Evolutionary conservation across 2,113 vertebrate species (phyloP).

Genomic region (Cavia aperea): DNA sequence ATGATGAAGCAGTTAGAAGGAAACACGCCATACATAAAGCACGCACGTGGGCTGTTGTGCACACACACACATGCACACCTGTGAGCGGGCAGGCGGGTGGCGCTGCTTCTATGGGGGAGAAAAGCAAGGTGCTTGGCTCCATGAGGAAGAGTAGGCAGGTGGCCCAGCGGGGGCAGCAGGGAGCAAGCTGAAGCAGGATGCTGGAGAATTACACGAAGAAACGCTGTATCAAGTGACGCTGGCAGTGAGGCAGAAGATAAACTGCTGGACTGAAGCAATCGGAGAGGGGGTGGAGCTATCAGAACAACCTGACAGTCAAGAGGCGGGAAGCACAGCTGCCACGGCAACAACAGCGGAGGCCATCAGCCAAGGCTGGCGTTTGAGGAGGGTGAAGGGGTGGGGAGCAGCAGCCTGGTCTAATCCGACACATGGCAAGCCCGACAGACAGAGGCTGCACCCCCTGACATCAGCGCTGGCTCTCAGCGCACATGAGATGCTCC

Average conservation of each 20-base stretch:
- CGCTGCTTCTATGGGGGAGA: rapidly evolving
- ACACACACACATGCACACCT: not conserved
- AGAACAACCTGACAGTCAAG: not conserved
- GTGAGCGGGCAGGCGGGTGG: no score
- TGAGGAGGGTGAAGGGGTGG: not conserved
- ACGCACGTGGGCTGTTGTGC: not conserved
- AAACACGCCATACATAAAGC: not conserved
- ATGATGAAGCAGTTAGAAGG: rapidly evolving
- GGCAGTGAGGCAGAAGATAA: not conserved
- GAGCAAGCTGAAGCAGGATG: not conserved
- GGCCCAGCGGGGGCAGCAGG: not conserved
- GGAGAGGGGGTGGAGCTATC: not conserved
- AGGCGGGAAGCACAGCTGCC: not conserved
- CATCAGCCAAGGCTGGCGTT: not conserved
- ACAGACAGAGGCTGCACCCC: rapidly evolving
- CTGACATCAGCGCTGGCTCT: rapidly evolving
- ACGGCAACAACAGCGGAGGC: not conserved
- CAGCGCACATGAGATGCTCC: not conserved
- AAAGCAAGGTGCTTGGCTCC: rapidly evolving
- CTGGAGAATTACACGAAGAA: not conserved
- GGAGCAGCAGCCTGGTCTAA: not conserved
- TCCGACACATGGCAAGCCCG: not conserved
- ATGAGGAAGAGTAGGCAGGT: not conserved
- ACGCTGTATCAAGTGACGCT: not conserved
- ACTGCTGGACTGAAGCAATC: conserved; percentile 20